Percentiles rank a stretch among this genome's conserved stretches.
Evolutionary conservation across 2,888 invertebrate species (phyloP).

Genomic region (Drosophila yooni): DNA sequence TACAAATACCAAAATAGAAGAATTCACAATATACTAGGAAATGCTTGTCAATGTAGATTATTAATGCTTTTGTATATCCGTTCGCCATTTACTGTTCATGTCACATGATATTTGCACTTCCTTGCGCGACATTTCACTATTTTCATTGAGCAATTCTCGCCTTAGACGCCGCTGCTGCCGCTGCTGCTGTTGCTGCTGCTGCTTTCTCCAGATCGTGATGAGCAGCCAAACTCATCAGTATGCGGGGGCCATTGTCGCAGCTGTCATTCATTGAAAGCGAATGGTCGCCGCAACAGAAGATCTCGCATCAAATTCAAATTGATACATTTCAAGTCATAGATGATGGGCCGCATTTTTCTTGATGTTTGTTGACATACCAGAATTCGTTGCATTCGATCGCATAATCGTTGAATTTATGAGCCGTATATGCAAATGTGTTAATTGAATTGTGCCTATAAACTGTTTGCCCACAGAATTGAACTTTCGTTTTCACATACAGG

Average conservation of each 20-base stretch:
- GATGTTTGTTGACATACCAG: constrained; percentile 50
- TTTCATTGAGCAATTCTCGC: constrained; percentile 74
- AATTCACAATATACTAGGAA: constrained; percentile 9
- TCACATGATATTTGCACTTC: constrained; percentile 55
- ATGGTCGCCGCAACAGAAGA: constrained; percentile 53
- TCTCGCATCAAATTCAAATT: constrained; percentile 58
- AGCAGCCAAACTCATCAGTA: constrained; percentile 69
- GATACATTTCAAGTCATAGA: constrained; percentile 54
- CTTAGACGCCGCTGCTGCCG: constrained; percentile 30
- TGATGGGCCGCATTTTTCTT: constrained; percentile 16
- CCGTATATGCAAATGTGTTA: constrained; percentile 61
- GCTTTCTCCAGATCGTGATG: constrained; percentile 74
- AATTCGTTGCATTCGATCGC: constrained; percentile 23
- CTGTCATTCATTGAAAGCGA: constrained; percentile 69
- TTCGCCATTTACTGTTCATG: constrained; percentile 29
- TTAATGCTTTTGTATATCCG: constrained; percentile 57
- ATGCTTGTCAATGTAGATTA: constrained; percentile 32
- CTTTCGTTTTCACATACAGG: constrained; percentile 50
- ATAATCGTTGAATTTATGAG: constrained; percentile 61
- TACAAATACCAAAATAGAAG: background rate
- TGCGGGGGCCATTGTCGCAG: constrained; percentile 61
- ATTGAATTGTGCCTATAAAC: constrained; percentile 57
- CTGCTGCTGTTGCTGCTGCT: constrained; percentile 6
- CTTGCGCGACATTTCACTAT: constrained; percentile 40
- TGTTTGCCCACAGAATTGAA: constrained; percentile 46